phyloP scores from a whole-genome alignment of 2,888 invertebrate genomes.

The Synergus umbraculus region DNA sequence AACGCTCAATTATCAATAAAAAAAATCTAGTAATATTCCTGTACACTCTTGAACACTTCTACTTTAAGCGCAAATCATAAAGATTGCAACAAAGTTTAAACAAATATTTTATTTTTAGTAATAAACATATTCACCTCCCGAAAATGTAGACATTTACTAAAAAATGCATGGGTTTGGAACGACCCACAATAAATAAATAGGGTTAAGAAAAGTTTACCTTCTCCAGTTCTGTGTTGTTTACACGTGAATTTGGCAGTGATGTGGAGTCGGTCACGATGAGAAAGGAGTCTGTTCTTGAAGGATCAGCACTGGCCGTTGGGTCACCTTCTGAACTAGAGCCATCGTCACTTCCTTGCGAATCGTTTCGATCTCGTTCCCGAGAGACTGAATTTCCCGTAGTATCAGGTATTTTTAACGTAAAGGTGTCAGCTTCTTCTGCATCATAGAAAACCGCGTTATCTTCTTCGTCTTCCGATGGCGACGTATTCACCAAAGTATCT shows the following conservation, averaged over 20 bases:
- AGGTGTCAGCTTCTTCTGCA: constrained; percentile 79
- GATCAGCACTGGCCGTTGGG: constrained; percentile 65
- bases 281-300: constrained; percentile 65
- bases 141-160: neutral
- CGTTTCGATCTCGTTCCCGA: constrained; percentile 71
- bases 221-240: constrained; percentile 55
- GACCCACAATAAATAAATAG: too few species aligned
- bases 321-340: constrained; percentile 76
- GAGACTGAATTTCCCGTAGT: constrained; percentile 66
- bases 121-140: too few species aligned
- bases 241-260: constrained; percentile 58
- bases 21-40: too few species aligned
- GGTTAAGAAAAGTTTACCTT: constrained; percentile 45
- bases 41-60: too few species aligned
- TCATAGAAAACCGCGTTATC: constrained; percentile 81
- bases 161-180: too few species aligned
- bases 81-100: too few species aligned
- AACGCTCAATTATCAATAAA: too few species aligned
- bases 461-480: constrained; percentile 82
- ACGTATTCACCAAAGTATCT: constrained; percentile 74
- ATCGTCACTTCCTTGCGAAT: constrained; percentile 76
- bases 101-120: too few species aligned
- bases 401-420: constrained; percentile 71
- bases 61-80: too few species aligned
- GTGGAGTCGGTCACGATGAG: constrained; percentile 69